Evolutionary conservation across 2,113 vertebrate genomes (phyloP), one percentile per base, ranked within the genome.

Genomic region (Salvelinus sp.): DNA sequence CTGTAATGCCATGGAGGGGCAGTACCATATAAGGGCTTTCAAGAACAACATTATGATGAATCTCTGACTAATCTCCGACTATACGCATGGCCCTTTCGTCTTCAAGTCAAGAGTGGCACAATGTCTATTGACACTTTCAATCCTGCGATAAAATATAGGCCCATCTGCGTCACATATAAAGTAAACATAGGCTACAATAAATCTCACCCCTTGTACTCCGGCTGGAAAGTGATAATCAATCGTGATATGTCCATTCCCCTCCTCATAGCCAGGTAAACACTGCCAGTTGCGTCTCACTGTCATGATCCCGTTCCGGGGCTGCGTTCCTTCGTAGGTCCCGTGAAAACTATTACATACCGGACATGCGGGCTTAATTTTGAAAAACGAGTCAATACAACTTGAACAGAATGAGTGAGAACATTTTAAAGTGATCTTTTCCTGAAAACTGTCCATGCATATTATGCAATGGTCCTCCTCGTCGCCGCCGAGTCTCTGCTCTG

Each of bases 281-380:
- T 67, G 71, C 22, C 33, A 23, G 77, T 70, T 78, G 38, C 33
- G 83, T 16, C 38, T 80, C 72, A 83, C 85, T 50, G 72, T 65
- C 88, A 89, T 89, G 2, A 44, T 73, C 22, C 83, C 90, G 50
- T 64, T 33, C 64, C 4, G 47, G 9, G 83, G 87, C 75, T 90
- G 90, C 0, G 62, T 86, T 3, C 87, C 82, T 1, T 13, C 73
- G 82, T 89, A 82, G 16, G 82, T 67, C 1, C 87, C 88, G 76
- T 88, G 44, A 67, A 72, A 88, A 12, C 81, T 86, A 80, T 88
- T 87, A 71, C 88, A 90, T 62, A 88, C 66, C 20, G 90, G 86
- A 75, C 87, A 90, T 0, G 86, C 86, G 0, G 87, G 88, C 4
- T 87, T 88, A 0, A 50, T 58, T n/a, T 25, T 81, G 60, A 90